A percentile compares a stretch with the other conserved stretches of the same genome.
Conservation (phyloP, 2,113 vertebrate genomes). For the Saimiri boliviensis region DNA sequence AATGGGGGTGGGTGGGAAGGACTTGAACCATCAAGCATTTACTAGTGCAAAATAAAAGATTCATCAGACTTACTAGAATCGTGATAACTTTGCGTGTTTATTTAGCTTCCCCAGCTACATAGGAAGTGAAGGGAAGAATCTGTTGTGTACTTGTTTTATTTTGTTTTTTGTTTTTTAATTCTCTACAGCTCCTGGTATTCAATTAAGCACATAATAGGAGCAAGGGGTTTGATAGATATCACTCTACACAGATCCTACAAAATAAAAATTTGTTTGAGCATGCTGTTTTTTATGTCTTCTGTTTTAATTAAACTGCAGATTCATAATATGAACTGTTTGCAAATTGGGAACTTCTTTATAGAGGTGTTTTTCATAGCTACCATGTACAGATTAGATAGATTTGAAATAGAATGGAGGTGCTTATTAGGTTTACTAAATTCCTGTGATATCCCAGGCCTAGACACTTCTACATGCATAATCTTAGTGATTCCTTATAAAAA, state of each 20-base stretch:
- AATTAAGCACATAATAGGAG: neutral
- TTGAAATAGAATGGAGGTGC: slow-evolving; percentile 12
- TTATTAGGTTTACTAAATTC: slow-evolving; percentile 25
- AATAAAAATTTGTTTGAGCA: slow-evolving; percentile 17
- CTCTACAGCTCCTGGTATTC: neutral
- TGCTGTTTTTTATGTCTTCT: neutral
- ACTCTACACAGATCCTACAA: neutral
- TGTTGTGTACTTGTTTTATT: neutral
- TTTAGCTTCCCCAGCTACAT: neutral
- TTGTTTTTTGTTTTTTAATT: slow-evolving; percentile 19
- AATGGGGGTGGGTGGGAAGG: neutral
- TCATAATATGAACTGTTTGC: neutral
- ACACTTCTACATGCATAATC: neutral
- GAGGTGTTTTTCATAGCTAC: neutral
- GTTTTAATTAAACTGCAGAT: neutral
- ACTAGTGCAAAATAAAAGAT: neutral
- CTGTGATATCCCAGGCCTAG: neutral
- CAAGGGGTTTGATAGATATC: neutral
- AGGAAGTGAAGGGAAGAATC: neutral
- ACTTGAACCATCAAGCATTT: neutral
- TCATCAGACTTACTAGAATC: neutral
- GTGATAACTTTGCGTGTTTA: neutral
- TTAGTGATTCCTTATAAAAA: neutral
- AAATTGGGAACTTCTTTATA: slow-evolving; percentile 21
- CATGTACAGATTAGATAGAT: neutral